These are phyloP conservation scores for Pycnonotus jocosus DNA, from an alignment of 2,113 vertebrate species.

Conservation along the genomic window DNA sequence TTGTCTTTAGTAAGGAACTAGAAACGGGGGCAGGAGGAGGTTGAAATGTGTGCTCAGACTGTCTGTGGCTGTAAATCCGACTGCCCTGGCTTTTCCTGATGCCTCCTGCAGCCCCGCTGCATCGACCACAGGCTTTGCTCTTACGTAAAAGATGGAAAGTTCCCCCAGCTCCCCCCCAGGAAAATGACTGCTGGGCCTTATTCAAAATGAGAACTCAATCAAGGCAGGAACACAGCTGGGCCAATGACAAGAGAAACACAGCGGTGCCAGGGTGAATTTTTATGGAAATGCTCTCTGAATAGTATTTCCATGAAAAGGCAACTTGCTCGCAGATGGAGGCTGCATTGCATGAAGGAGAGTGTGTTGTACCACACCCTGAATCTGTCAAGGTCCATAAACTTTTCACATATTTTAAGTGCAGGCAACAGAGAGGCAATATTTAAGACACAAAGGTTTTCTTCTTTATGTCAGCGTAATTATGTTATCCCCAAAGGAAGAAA, in stretches of 20 bases:
- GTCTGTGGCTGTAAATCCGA: not conserved
- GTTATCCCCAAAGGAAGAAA: not conserved
- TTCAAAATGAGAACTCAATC: constrained; percentile 55
- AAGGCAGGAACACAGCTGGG: constrained; percentile 65
- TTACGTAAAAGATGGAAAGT: constrained; percentile 55
- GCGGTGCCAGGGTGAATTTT: constrained; percentile 36
- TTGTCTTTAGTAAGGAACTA: not conserved
- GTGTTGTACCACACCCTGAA: constrained; percentile 17
- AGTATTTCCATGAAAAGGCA: constrained; percentile 62
- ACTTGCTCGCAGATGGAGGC: constrained; percentile 31
- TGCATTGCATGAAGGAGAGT: not conserved
- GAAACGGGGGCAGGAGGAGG: not conserved
- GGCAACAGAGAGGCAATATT: not conserved
- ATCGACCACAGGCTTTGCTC: not conserved
- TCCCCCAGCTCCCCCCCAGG: not conserved
- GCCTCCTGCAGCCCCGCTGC: not conserved
- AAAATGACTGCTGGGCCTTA: constrained; percentile 26
- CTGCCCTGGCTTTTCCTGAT: not conserved
- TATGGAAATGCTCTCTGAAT: constrained; percentile 57
- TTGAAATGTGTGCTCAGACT: not conserved
- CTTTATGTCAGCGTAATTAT: not conserved
- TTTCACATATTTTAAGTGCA: constrained; percentile 28
- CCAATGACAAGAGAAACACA: constrained; percentile 64
- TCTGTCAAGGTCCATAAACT: constrained; percentile 31
- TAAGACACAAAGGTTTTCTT: constrained; percentile 32